These are phyloP conservation scores for Hedya salicella DNA, from an alignment of 2,888 invertebrate species.

Conservation along the genomic window DNA sequence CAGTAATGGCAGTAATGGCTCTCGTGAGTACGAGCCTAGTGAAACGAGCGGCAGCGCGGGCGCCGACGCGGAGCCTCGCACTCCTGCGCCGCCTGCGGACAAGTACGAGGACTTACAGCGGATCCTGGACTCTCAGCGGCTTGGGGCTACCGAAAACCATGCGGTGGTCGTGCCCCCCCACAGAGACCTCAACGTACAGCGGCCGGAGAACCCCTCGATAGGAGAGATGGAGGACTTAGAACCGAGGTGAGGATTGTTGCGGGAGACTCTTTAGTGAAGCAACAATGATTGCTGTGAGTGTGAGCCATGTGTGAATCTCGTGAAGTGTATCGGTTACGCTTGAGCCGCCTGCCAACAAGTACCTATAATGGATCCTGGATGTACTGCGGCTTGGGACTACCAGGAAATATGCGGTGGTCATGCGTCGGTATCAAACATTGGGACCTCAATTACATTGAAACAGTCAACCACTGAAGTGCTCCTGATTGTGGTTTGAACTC, in stretches of 20 bases:
- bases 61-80: conserved; percentile 63
- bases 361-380: no score
- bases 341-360: no score
- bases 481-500: no score
- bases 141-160: conserved; percentile 82
- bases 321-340: no score
- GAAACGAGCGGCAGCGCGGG: conserved; percentile 72
- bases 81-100: conserved; percentile 82
- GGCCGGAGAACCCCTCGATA: conserved; percentile 88
- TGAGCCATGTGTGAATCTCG: no score
- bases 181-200: conserved; percentile 81
- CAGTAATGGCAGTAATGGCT: conserved; percentile 76
- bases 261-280: no score
- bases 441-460: no score
- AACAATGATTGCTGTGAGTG: no score
- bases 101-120: conserved; percentile 86
- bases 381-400: no score
- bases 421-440: no score
- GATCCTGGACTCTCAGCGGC: conserved; percentile 80
- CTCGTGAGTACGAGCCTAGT: conserved; percentile 77
- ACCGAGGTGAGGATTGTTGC: conserved; percentile 74
- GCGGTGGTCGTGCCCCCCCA: conserved; percentile 79
- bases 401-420: no score
- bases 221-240: conserved; percentile 87
- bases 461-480: no score